Evolutionary conservation across 2,888 invertebrate species (phyloP), one percentile per base, ranked within the genome.

Genomic region (Spilosoma lubricipeda): DNA sequence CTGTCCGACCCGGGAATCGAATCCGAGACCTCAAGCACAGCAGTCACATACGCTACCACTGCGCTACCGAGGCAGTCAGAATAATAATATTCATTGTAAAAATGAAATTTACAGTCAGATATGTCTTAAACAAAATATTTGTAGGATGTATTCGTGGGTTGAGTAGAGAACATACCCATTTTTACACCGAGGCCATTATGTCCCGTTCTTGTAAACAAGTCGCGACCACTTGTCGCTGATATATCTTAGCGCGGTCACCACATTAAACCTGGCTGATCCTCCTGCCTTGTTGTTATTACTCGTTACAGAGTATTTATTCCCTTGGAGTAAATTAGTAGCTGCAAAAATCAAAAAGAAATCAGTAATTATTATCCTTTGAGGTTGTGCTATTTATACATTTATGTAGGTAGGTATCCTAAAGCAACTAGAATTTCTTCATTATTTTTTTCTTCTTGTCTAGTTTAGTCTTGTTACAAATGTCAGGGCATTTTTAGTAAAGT

Each of bases 141-240:
- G 1, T 3, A 39, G 13, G 42, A 73, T 59, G 39, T 30, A 65
- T 63, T 74, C n/a, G 20, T 63, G 13, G 64, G 85, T 42, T 8
- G 86, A 71, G 81, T 86, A 82, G 78, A 82, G 89, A 92, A 82
- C 81, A 80, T 27, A 63, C 56, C 86, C 81, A 89, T 91, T 92
- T 92, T 91, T 90, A 92, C 89, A 89, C 85, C 83, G 82, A 84
- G 88, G 89, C 91, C 91, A 93, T 94, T 93, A 94, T 89, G 91
- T 91, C 90, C 90, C 88, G 92, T 93, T 94, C 95, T 95, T 95
- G 94, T 93, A 92, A 94, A 94, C 93, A 93, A 92, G 92, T 92
- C 90, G 91, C 87, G 89, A 89, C 86, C 92, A 91, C 91, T 93
- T 90, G 92, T 90, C 91, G 90, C 92, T 90, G 93, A 94, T 95